Base-by-base conservation (phyloP, 2,888 invertebrate genomes). In the Sinhomidia bicolor region DNA sequence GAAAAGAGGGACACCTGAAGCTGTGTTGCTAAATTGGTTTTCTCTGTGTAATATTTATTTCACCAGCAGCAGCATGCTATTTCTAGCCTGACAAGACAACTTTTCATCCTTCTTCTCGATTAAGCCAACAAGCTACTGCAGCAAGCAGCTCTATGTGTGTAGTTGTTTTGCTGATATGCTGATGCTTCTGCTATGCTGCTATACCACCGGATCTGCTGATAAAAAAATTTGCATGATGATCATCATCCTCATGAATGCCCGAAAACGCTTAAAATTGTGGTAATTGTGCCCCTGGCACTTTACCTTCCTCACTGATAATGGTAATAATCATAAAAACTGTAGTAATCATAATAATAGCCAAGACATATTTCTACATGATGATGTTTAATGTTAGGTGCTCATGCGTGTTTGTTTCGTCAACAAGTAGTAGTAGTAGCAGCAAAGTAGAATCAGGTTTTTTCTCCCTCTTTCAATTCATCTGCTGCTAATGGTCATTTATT, bases 1-100 rank as follows among this genome's bases (percentile, higher is more conserved):
- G 76, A 76, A 76, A 51, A 76, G 32, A 68, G 10, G 76, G 76
- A 76, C 76, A 76, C 76, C 76, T 76, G 76, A 76, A 76, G 76
- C 47, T 76, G 47, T 76, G 76, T 47, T 76, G 76, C 76, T 76
- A 76, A 76, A 76, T 76, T 76, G 76, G 76, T 76, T 76, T 76
- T 76, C 76, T 76, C 76, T 51, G 76, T 74, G 20, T 44, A 71
- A n/a, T n/a, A n/a, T 71, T 41, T 44, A 44, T 44, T 68, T 3
- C 14, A 36, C 36, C 23, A 41, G 26, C 65, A 68, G 7, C 26
- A 23, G 68, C 9, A 20, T 74, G 26, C 51, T 76, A 76, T 76
- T 76, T 76, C 76, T 47, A n/a, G 76, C 4, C 76, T 76, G 76
- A 51, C 76, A 76, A 47, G 51, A 68, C 76, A 76, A 76, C 47